phyloP scores from a whole-genome alignment of 2,888 invertebrate genomes.

The Chrysomela aeneicollis region DNA sequence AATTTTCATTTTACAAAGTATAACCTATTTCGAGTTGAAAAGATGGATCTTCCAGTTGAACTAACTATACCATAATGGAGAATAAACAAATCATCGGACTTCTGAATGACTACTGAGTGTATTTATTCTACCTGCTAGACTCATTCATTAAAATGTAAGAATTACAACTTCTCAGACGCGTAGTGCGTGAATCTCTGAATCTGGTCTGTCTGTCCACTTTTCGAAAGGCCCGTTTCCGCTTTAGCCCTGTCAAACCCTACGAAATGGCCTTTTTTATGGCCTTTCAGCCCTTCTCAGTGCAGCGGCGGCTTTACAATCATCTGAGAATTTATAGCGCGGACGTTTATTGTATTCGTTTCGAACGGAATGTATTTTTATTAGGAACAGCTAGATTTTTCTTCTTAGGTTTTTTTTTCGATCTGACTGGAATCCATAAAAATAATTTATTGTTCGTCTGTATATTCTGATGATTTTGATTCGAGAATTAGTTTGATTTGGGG shows the following conservation, averaged over 20 bases:
- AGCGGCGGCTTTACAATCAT: neutral
- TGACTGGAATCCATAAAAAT: neutral
- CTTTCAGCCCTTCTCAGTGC: constrained; percentile 36
- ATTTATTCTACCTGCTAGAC: constrained; percentile 22
- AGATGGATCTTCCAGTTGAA: neutral
- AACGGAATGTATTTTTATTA: neutral
- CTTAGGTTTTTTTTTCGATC: neutral
- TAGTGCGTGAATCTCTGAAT: neutral
- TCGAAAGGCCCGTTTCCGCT: constrained; percentile 42
- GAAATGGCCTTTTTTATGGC: constrained; percentile 44
- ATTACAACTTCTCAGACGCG: constrained; percentile 7
- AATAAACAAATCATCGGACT: neutral
- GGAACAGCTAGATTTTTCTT: neutral
- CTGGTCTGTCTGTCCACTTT: constrained; percentile 15
- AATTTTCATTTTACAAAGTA: too few relatives aligned
- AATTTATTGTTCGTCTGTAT: neutral
- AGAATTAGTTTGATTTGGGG: too few relatives aligned
- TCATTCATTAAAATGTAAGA: constrained; percentile 18
- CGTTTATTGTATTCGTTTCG: neutral
- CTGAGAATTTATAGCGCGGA: neutral
- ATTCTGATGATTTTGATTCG: too few relatives aligned
- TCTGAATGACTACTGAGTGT: neutral
- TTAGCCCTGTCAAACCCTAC: constrained; percentile 41
- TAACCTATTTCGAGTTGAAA: too few relatives aligned
- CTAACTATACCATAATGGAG: too few relatives aligned